Base-by-base conservation (phyloP, 2,888 invertebrate species). In the Cerceris ruficornis region DNA sequence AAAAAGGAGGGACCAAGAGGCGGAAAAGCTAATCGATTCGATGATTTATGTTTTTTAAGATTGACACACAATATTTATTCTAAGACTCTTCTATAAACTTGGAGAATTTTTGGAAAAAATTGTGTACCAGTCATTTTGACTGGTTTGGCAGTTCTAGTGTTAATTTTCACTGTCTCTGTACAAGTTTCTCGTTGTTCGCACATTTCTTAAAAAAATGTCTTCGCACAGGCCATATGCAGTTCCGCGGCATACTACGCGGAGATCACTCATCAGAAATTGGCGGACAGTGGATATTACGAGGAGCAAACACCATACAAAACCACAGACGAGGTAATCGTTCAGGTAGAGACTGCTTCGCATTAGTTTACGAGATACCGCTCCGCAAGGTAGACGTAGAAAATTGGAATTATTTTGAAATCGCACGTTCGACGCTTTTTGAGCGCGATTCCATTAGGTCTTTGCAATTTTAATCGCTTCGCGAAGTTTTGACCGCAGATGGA, bases 241-340 rank as follows among this genome's bases (percentile, higher is more conserved):
- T 96, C 97, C 0, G 97, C 98, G 0, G 94, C 96, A 84, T 96
- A 97, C 88, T 98, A 98, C 91, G 96, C 97, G 0, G 98, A 98
- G 90, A 93, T 97, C 11, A 95, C 96, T 4, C 97, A 98, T 88
- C 96, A 97, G 75, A 95, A 96, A 17, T 94, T 98, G 6, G 96
- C 96, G 76, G 96, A 97, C 87, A 95, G 95, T 79, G 96, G 96
- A 0, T 97, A 96, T 90, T 97, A 96, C 89, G 96, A 97, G 86
- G 95, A 95, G 81, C 93, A 88, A n/a, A 87, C 83, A 7, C 86
- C 90, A 1, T 90, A 88, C 70, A 90, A 87, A 76, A 92, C 92
- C 59, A 90, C 91, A 71, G 93, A 93, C 84, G 93, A 93, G 90
- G 93, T 93, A 91, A 87, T 87, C 88, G 86, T 80, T 62, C 87